These are phyloP conservation scores for Cephus sareptanus DNA, from an alignment of 2,888 invertebrate species.

Conservation along the genomic window DNA sequence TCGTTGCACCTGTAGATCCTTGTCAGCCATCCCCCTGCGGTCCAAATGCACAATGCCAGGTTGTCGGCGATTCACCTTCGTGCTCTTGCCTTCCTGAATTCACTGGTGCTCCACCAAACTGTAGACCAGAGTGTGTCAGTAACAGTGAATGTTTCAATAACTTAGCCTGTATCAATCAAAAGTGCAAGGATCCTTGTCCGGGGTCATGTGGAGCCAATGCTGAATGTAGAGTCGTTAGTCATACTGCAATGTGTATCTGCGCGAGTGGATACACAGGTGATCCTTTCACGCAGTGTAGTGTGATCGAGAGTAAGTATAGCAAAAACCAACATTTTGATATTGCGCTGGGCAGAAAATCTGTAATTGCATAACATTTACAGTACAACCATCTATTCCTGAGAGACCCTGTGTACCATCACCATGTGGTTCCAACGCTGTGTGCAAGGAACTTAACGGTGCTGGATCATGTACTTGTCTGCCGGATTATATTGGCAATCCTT, in stretches of 20 bases:
- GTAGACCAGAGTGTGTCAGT: slow-evolving; percentile 60
- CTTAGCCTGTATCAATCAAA: slow-evolving; percentile 67
- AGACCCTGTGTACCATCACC: slow-evolving; percentile 38
- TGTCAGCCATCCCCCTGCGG: slow-evolving; percentile 66
- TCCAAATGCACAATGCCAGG: slow-evolving; percentile 63
- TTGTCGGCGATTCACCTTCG: slow-evolving; percentile 65
- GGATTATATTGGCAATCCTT: slow-evolving; percentile 68
- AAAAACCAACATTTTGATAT: neutral
- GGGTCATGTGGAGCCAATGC: slow-evolving; percentile 67
- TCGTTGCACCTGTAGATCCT: slow-evolving; percentile 56
- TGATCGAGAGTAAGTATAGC: slow-evolving; percentile 41
- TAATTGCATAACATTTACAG: neutral
- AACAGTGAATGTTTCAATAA: slow-evolving; percentile 54
- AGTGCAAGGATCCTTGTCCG: slow-evolving; percentile 70
- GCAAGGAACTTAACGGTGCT: slow-evolving; percentile 62
- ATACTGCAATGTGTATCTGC: slow-evolving; percentile 70
- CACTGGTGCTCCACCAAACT: slow-evolving; percentile 64
- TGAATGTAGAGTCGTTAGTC: slow-evolving; percentile 66
- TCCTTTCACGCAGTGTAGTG: slow-evolving; percentile 56
- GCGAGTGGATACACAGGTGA: slow-evolving; percentile 76
- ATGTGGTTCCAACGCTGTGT: slow-evolving; percentile 62
- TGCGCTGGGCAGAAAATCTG: neutral
- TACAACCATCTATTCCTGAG: slow-evolving; percentile 1
- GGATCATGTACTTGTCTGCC: slow-evolving; percentile 64
- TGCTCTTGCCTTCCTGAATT: slow-evolving; percentile 67